Conservation (phyloP, 1,140 invertebrate species). For the Notospermus geniculatus region DNA sequence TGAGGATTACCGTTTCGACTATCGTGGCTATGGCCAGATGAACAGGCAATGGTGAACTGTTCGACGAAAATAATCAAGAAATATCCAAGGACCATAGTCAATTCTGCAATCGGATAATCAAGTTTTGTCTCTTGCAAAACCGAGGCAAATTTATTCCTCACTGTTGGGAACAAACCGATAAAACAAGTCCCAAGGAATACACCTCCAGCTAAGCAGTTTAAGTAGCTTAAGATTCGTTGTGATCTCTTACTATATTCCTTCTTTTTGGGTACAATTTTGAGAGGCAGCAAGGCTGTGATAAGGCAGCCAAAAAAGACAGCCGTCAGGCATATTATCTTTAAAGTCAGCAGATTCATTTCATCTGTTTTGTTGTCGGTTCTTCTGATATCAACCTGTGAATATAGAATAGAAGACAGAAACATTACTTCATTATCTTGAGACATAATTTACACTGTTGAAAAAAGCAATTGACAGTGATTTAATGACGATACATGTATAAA, state of each 20-base stretch:
- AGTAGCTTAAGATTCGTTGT: conserved; percentile 21
- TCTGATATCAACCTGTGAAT: too few species aligned
- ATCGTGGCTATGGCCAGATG: not conserved
- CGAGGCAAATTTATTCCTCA: conserved; percentile 40
- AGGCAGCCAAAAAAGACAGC: conserved; percentile 38
- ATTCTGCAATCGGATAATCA: conserved; percentile 55
- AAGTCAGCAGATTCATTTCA: not conserved
- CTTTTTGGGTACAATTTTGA: conserved; percentile 22
- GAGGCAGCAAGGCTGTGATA: conserved; percentile 34
- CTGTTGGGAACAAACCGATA: conserved; percentile 62
- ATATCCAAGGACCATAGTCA: conserved; percentile 62
- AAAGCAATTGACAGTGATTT: too few species aligned
- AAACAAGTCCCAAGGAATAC: conserved; percentile 63
- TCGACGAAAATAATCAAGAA: conserved; percentile 62
- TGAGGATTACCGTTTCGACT: not conserved
- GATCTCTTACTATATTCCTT: not conserved
- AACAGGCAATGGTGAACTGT: conserved; percentile 55
- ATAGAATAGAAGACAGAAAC: too few species aligned
- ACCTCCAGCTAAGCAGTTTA: conserved; percentile 61
- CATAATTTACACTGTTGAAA: too few species aligned
- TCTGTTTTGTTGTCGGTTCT: not conserved
- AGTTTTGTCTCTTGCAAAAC: not conserved
- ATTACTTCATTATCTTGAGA: too few species aligned
- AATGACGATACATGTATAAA: too few species aligned
- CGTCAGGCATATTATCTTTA: conserved; percentile 23